These are phyloP conservation scores for Eurytoma adleriae DNA, from an alignment of 2,888 invertebrate species.

Conservation along the genomic window DNA sequence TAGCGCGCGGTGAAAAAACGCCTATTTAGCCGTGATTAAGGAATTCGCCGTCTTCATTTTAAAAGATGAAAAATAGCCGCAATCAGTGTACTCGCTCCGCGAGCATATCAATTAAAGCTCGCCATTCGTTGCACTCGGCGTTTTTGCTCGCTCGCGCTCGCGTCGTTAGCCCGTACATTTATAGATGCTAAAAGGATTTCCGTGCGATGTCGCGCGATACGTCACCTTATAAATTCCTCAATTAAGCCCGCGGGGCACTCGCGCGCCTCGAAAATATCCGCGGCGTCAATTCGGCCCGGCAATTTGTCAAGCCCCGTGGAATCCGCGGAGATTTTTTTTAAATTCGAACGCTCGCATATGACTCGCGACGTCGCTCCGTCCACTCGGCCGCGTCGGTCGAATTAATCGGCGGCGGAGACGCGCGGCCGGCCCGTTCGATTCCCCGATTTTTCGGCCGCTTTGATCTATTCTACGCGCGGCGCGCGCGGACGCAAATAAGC, in stretches of 20 bases:
- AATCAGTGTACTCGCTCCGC: background rate
- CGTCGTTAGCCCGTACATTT: constrained; percentile 23
- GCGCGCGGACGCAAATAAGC: constrained; percentile 29
- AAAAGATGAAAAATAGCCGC: too few species aligned
- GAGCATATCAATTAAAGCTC: constrained; percentile 18
- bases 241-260: constrained; percentile 13
- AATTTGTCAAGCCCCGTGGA: constrained; percentile 55
- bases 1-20: too few species aligned
- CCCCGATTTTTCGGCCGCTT: constrained; percentile 59
- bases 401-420: too few species aligned
- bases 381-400: too few species aligned
- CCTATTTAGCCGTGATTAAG: too few species aligned
- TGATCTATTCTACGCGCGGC: constrained; percentile 5
- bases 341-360: too few species aligned
- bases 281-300: constrained; percentile 41
- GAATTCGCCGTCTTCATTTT: too few species aligned
- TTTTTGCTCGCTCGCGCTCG: background rate
- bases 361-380: background rate
- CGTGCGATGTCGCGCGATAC: constrained; percentile 25
- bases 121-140: constrained; percentile 12
- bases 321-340: constrained; percentile 1
- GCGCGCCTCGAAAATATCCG: constrained; percentile 29
- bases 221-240: constrained; percentile 42
- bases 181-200: constrained; percentile 49
- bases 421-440: background rate